A percentile compares a stretch with the other conserved stretches of the same genome.
phyloP scores from a whole-genome alignment of 2,113 vertebrate species.

The Thunnus thynnus region DNA sequence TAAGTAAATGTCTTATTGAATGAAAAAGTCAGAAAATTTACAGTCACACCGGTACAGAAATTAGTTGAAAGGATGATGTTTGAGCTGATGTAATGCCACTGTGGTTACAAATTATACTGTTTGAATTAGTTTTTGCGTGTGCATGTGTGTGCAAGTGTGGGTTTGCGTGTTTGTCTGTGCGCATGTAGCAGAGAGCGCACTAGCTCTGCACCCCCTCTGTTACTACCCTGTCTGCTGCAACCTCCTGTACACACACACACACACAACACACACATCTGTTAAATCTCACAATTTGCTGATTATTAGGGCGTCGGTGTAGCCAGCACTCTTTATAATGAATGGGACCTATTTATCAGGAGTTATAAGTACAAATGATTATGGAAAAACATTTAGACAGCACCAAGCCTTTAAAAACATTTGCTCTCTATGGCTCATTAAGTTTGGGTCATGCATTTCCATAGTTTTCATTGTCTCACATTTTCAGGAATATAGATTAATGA shows the following conservation, averaged over 20 bases:
- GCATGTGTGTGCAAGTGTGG: slow-evolving; percentile 3
- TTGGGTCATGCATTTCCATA: not conserved
- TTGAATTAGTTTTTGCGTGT: not conserved
- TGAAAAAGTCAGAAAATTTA: not conserved
- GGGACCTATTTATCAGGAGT: slow-evolving; percentile 9
- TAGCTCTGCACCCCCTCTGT: slow-evolving; percentile 67
- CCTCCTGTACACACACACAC: slow-evolving; percentile 17
- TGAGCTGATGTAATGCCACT: no score
- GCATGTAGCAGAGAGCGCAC: slow-evolving; percentile 47
- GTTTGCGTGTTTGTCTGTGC: slow-evolving; percentile 12
- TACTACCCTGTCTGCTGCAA: slow-evolving; percentile 34
- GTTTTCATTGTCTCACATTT: slow-evolving; percentile 2
- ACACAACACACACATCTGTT: slow-evolving; percentile 13
- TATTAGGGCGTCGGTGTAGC: not conserved
- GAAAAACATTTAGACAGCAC: slow-evolving; percentile 23
- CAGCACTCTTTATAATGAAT: slow-evolving; percentile 15
- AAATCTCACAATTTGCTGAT: not conserved
- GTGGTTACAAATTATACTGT: not conserved
- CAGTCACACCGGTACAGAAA: not conserved
- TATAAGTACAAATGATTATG: slow-evolving; percentile 22
- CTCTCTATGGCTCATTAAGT: slow-evolving; percentile 20
- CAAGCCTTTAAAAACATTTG: slow-evolving; percentile 20
- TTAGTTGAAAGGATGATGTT: no score
- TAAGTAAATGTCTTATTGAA: not conserved
- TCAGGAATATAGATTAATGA: slow-evolving; percentile 35